Evolutionary conservation across 2,888 invertebrate species (phyloP).

Genomic region (Cactoblastis cactorum): DNA sequence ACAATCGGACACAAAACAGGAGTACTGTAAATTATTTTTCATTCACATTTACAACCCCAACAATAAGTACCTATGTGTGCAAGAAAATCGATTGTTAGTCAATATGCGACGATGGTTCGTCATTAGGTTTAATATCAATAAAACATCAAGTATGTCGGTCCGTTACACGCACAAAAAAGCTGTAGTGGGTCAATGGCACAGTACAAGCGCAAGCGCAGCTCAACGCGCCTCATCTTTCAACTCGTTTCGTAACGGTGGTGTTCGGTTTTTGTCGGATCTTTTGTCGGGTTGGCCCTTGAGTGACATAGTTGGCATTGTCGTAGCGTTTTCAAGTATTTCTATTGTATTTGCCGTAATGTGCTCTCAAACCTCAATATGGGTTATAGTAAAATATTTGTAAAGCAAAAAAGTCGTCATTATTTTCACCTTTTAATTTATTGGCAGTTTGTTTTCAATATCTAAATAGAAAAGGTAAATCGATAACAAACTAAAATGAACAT

Average conservation of each 20-base stretch:
- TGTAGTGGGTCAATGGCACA: slow-evolving; percentile 74
- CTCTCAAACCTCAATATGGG: neutral
- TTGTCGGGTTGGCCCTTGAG: slow-evolving; percentile 6
- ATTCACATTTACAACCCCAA: neutral
- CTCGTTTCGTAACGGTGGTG: slow-evolving; percentile 19
- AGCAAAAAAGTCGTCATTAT: neutral
- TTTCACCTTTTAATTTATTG: too few species aligned
- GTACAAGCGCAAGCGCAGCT: slow-evolving; percentile 33
- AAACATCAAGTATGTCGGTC: slow-evolving; percentile 66
- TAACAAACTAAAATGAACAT: too few species aligned
- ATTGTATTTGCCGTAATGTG: neutral
- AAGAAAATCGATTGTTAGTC: slow-evolving; percentile 6
- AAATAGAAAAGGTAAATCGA: too few species aligned
- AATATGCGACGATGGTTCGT: slow-evolving; percentile 33
- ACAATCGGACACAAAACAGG: neutral
- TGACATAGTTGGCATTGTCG: neutral
- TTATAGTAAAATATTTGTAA: neutral
- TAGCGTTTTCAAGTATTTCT: neutral
- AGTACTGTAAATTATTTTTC: neutral
- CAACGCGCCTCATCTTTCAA: slow-evolving; percentile 31
- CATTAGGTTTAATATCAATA: slow-evolving; percentile 67
- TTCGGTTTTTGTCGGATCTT: slow-evolving; percentile 13
- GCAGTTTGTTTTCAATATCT: too few species aligned
- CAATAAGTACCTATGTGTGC: neutral
- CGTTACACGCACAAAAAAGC: slow-evolving; percentile 74